These are phyloP conservation scores for Cryptus armator DNA, from an alignment of 2,888 invertebrate genomes.

Conservation along the genomic window DNA sequence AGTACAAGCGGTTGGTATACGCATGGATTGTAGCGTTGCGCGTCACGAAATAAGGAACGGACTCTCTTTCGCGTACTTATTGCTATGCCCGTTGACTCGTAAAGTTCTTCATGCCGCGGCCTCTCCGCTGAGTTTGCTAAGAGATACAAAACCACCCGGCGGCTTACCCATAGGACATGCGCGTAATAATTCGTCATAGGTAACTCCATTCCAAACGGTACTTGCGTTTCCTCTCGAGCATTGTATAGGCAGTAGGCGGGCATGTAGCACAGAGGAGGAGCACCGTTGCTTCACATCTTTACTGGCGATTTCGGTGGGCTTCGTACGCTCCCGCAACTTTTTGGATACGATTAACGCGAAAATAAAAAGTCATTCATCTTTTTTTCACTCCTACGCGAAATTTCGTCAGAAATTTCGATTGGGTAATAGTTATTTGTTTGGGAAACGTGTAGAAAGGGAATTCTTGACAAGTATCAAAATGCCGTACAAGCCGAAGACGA, in stretches of 20 bases:
- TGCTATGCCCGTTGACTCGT: slow-evolving; percentile 13
- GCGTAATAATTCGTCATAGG: slow-evolving; percentile 29
- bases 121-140: neutral
- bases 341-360: too few species aligned
- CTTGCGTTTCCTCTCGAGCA: slow-evolving; percentile 29
- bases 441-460: too few species aligned
- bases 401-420: too few species aligned
- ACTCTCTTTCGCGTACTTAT: slow-evolving; percentile 46
- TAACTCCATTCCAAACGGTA: slow-evolving; percentile 57
- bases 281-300: slow-evolving; percentile 45
- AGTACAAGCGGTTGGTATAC: neutral
- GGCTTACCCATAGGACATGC: neutral
- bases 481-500: too few species aligned
- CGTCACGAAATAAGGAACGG: slow-evolving; percentile 30
- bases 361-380: too few species aligned
- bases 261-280: neutral
- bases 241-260: neutral
- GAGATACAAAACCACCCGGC: neutral
- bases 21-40: neutral
- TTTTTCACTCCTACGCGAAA: too few species aligned
- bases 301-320: neutral
- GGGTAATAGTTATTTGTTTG: too few species aligned
- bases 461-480: too few species aligned
- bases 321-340: too few species aligned
- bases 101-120: slow-evolving; percentile 42